Evolutionary conservation across 2,113 vertebrate genomes (phyloP).

Genomic region (Platanista minor): DNA sequence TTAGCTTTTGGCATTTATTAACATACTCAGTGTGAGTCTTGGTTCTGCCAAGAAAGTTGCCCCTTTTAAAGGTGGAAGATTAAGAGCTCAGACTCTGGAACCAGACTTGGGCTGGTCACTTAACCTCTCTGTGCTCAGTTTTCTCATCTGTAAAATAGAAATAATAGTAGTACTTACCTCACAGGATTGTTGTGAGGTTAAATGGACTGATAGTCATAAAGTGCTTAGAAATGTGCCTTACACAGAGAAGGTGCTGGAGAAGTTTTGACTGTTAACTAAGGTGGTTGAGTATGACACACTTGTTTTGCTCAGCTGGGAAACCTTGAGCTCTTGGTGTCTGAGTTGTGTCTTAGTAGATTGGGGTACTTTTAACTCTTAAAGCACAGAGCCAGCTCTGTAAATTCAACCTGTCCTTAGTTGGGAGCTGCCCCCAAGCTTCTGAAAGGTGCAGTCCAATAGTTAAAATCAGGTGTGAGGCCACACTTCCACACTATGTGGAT

Average conservation of each 20-base stretch:
- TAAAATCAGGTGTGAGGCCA: slow-evolving; percentile 3
- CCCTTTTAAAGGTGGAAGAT: slow-evolving; percentile 12
- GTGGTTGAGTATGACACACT: not conserved
- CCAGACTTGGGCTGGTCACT: not conserved
- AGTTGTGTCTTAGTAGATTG: slow-evolving; percentile 21
- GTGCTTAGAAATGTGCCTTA: not conserved
- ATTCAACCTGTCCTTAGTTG: not conserved
- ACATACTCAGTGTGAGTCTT: not conserved
- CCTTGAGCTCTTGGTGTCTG: not conserved
- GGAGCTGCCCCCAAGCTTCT: not conserved
- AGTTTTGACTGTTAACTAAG: not conserved
- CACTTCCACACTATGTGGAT: not conserved
- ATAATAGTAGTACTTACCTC: not conserved
- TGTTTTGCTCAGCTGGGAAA: slow-evolving; percentile 7
- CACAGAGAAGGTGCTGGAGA: not conserved
- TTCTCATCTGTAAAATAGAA: slow-evolving; percentile 14
- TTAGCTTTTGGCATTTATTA: slow-evolving; percentile 42
- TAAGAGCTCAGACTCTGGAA: slow-evolving; percentile 15
- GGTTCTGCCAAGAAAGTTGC: not conserved
- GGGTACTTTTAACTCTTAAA: slow-evolving; percentile 11
- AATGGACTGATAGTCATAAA: not conserved
- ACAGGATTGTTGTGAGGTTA: not conserved
- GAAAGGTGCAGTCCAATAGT: not conserved
- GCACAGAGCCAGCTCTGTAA: not conserved
- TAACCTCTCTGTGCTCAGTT: not conserved